Base-by-base conservation (phyloP, 2,113 vertebrate species). In the Meles meles region DNA sequence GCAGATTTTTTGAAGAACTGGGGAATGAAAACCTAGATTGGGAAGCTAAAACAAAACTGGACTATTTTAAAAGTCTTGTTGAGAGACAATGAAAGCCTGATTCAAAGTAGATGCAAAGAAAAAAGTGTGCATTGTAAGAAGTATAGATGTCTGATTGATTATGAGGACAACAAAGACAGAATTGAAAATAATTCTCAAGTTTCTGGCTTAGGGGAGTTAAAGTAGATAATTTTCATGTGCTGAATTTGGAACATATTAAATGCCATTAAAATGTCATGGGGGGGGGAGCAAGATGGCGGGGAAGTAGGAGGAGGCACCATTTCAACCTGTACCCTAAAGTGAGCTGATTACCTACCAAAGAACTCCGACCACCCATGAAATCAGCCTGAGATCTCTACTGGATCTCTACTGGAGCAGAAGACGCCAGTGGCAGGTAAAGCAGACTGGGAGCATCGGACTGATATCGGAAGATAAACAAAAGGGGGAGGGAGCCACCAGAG, bases 221-320 rank as follows among this genome's bases (percentile, higher is more conserved):
- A 25, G 39, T 94, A 17, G 49, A 65, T 59, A 65, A 89, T 57
- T 84, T 96, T 90, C 39, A 96, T 72, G 37, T 92, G 27, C 15
- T 31, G 34, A 93, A 76, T 94, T 83, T 74, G 55, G 77, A 90
- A 90, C 59, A 4, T n/a, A 93, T 74, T 90, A 67, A 94, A 74
- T 94, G 14, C 11, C 23, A 83, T 92, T 92, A 92, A 88, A 87
- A 90, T 82, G 44, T 52, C 80, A 90, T 4, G 42, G 52, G 52
- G 52, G 15, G 15, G 15, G n/a, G n/a, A n/a, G n/a, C n/a, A n/a
- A n/a, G n/a, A n/a, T n/a, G n/a, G n/a, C n/a, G n/a, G n/a, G n/a
- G n/a, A n/a, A n/a, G n/a, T n/a, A n/a, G n/a, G n/a, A n/a, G n/a
- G n/a, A n/a, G n/a, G n/a, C n/a, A n/a, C n/a, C n/a, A n/a, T n/a